Percentiles rank a stretch among this genome's conserved stretches.
Conservation (phyloP, 2,797 vertebrate genomes). For the Chelmon rostratus region DNA sequence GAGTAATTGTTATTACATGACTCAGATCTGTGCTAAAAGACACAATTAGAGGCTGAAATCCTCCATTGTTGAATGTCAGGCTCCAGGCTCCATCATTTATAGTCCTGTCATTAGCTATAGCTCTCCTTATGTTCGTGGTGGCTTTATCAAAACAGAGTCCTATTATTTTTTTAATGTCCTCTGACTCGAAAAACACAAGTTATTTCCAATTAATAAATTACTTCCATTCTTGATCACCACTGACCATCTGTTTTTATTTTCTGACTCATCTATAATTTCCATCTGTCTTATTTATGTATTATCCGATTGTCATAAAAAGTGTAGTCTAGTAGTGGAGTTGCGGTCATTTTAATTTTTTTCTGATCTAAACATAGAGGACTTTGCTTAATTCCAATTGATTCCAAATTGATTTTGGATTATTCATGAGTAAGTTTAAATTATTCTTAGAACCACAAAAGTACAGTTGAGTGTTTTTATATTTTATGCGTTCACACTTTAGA, state of each 20-base stretch:
- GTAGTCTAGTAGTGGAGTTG: not conserved
- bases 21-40: slow-evolving; percentile 15
- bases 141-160: not conserved
- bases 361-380: slow-evolving; percentile 49
- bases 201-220: not conserved
- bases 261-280: not conserved
- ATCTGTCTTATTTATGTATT: not conserved
- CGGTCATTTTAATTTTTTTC: slow-evolving; percentile 3
- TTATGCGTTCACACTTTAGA: too few species aligned
- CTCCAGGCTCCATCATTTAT: not conserved
- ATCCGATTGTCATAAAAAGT: not conserved
- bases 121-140: not conserved
- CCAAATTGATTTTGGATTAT: slow-evolving; percentile 17
- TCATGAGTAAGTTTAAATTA: too few species aligned
- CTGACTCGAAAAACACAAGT: not conserved
- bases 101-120: not conserved
- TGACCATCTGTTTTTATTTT: not conserved
- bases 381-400: slow-evolving; percentile 35
- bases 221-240: not conserved
- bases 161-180: not conserved
- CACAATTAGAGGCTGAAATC: slow-evolving; percentile 11
- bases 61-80: not conserved
- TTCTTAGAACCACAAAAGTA: too few species aligned
- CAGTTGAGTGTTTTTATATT: too few species aligned
- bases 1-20: slow-evolving; percentile 28